Evolutionary conservation across 2,888 invertebrate species (phyloP).

Genomic region (Yponomeuta sedellus): DNA sequence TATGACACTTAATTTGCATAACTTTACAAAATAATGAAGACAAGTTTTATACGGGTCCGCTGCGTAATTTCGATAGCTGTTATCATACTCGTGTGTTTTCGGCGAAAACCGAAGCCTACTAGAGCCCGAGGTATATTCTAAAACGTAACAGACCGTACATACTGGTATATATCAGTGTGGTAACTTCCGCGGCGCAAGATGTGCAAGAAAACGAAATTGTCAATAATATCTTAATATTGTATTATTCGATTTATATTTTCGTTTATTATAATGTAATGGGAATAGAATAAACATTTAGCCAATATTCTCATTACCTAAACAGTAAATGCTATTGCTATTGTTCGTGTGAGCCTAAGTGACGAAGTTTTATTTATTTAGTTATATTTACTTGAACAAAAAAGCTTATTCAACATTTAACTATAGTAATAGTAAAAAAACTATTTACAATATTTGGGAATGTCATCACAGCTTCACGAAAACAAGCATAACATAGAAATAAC

Average conservation of each 20-base stretch:
- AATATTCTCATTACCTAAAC: conserved; percentile 64
- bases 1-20: no score
- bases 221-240: conserved; percentile 34
- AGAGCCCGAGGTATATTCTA: no score
- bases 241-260: conserved; percentile 69
- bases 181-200: no score
- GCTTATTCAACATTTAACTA: conserved; percentile 65
- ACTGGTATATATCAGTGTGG: no score
- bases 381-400: conserved; percentile 36
- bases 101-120: no score
- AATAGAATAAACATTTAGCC: conserved; percentile 74
- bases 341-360: conserved; percentile 69
- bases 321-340: conserved; percentile 55
- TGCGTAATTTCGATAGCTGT: no score
- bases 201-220: conserved; percentile 35
- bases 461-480: conserved; percentile 75
- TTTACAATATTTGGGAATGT: conserved; percentile 74
- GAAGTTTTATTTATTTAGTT: conserved; percentile 36
- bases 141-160: no score
- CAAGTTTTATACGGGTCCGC: no score
- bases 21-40: no score
- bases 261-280: conserved; percentile 72
- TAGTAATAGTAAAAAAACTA: conserved; percentile 34
- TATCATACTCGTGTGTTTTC: no score
- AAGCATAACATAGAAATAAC: conserved; percentile 70